A percentile compares a stretch with the other conserved stretches of the same genome.
Evolutionary conservation across 2,113 vertebrate genomes (phyloP).

Genomic region (Cygnus atratus): DNA sequence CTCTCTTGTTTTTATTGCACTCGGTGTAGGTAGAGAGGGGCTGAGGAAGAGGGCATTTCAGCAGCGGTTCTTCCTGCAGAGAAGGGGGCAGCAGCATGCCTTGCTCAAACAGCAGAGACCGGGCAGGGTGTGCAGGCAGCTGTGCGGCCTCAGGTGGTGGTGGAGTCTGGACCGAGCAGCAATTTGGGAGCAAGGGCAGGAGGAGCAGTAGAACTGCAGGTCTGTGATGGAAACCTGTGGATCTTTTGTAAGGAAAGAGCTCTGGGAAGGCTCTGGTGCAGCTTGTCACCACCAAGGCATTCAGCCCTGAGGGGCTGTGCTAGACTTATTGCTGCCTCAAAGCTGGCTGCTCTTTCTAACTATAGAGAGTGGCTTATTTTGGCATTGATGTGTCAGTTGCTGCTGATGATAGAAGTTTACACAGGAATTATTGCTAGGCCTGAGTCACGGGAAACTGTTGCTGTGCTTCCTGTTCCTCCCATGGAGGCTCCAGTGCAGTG

Average conservation of each 20-base stretch:
- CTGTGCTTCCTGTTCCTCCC: neutral
- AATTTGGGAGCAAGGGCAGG: neutral
- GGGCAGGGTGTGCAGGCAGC: neutral
- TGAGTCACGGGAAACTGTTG: neutral
- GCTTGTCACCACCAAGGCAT: rapidly evolving
- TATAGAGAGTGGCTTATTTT: neutral
- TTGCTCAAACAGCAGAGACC: neutral
- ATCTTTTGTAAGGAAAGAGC: neutral
- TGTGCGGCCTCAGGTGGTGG: neutral
- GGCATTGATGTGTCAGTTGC: neutral
- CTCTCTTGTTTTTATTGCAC: neutral
- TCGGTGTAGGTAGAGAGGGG: neutral
- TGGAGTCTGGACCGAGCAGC: neutral
- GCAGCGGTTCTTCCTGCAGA: rapidly evolving
- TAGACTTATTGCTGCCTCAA: neutral
- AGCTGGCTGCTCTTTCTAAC: neutral
- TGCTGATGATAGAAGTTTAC: neutral
- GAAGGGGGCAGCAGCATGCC: neutral
- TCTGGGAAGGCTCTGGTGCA: neutral
- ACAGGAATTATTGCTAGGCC: neutral
- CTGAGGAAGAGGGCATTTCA: neutral
- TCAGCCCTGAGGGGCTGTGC: neutral
- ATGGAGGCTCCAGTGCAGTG: neutral
- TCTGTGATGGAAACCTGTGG: neutral
- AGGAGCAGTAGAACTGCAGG: neutral